Percentiles rank a stretch among this genome's conserved stretches.
phyloP scores from a whole-genome alignment of 2,797 vertebrate species.

The Rhabdomys pumilio region DNA sequence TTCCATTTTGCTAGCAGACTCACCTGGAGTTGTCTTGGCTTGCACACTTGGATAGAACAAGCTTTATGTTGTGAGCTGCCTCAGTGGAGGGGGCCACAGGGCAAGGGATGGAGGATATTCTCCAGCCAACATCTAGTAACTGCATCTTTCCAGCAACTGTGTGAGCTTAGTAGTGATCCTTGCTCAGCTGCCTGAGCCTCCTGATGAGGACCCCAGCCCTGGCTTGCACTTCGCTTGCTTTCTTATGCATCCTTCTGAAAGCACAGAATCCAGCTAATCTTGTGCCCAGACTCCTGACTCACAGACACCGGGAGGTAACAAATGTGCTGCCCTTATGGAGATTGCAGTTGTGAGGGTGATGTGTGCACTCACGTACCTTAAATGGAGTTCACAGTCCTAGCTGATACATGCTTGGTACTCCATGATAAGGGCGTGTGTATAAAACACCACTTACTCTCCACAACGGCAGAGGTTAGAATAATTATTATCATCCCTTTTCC shows the following conservation, averaged over 20 bases:
- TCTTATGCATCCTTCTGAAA: background rate
- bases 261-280: background rate
- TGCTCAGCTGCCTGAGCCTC: background rate
- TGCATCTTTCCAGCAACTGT: background rate
- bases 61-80: background rate
- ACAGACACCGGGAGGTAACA: background rate
- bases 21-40: background rate
- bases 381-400: background rate
- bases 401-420: background rate
- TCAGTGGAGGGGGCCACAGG: background rate
- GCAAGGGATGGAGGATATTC: background rate
- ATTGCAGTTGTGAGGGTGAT: background rate
- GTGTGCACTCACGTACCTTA: background rate
- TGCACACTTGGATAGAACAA: background rate
- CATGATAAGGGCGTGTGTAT: background rate
- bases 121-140: background rate
- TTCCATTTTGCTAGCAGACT: slow-evolving; percentile 9
- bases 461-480: background rate
- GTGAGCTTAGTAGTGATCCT: background rate
- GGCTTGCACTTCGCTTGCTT: background rate
- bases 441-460: background rate
- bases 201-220: background rate
- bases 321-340: background rate
- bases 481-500: background rate
- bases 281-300: background rate